Evolutionary conservation across 1,140 invertebrate genomes (phyloP).

Genomic region (Heliconius melpomene): DNA sequence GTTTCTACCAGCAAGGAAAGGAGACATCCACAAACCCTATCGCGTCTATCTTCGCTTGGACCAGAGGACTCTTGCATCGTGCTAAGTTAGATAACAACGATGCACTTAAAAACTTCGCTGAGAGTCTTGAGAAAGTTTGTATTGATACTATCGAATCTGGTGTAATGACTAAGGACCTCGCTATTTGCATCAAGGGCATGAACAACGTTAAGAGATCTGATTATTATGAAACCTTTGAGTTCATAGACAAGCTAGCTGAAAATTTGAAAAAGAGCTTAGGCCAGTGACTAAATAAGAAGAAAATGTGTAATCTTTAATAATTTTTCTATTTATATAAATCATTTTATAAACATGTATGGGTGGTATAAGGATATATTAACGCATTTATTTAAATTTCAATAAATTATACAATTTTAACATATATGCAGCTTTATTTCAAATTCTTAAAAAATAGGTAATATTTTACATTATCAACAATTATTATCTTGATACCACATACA

Average conservation of each 20-base stretch:
- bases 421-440: constrained; percentile 4
- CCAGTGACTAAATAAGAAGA: constrained; percentile 60
- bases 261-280: constrained; percentile 88
- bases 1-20: constrained; percentile 96
- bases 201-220: constrained; percentile 90
- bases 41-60: constrained; percentile 99
- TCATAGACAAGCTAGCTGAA: constrained; percentile 97
- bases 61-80: constrained; percentile 93
- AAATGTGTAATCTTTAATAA: constrained; percentile 56
- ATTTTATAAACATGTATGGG: constrained; percentile 43
- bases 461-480: background rate
- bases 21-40: constrained; percentile 99
- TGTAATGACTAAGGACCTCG: constrained; percentile 99
- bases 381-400: constrained; percentile 63
- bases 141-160: constrained; percentile 97
- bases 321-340: constrained; percentile 41
- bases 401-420: constrained; percentile 29
- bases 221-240: constrained; percentile 98
- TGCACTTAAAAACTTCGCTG: constrained; percentile 88
- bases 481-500: constrained; percentile 8
- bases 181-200: constrained; percentile 98
- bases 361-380: constrained; percentile 53
- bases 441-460: background rate
- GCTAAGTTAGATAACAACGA: constrained; percentile 95
- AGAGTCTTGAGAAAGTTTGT: constrained; percentile 94